A percentile compares a stretch with the other conserved stretches of the same genome.
These are phyloP conservation scores for Mythimna lalbum DNA, from an alignment of 2,888 invertebrate genomes.

Conservation along the genomic window DNA sequence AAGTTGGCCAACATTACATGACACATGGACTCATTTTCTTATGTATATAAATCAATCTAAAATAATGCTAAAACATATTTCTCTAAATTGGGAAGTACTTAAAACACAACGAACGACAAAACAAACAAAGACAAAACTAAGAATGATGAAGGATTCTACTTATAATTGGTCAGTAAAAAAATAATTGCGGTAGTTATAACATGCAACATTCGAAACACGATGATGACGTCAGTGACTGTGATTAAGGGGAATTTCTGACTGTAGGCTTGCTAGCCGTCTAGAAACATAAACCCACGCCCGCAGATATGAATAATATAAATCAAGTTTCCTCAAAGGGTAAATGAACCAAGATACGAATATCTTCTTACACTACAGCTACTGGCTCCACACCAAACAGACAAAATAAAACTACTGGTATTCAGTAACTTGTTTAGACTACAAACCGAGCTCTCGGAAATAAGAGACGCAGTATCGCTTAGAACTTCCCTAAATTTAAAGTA, in stretches of 20 bases:
- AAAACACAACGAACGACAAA: neutral
- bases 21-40: constrained; percentile 2
- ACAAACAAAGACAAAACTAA: constrained; percentile 4
- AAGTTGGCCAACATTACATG: constrained; percentile 14
- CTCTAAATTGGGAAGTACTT: neutral
- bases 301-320: constrained; percentile 11
- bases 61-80: constrained; percentile 1
- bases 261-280: neutral
- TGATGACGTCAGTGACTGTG: constrained; percentile 25
- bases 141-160: constrained; percentile 1
- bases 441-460: constrained; percentile 15
- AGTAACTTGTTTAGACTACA: constrained; percentile 14
- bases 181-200: constrained; percentile 24
- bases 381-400: constrained; percentile 5
- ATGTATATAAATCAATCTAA: neutral
- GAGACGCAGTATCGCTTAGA: constrained; percentile 7
- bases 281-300: neutral
- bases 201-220: constrained; percentile 13
- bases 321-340: constrained; percentile 21
- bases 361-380: neutral
- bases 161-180: constrained; percentile 29
- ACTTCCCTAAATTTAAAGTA: constrained; percentile 16
- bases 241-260: constrained; percentile 22
- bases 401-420: constrained; percentile 19
- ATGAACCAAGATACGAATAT: constrained; percentile 19